Evolutionary conservation across 2,113 vertebrate species (phyloP).

Genomic region (Lampris megalopsis): DNA sequence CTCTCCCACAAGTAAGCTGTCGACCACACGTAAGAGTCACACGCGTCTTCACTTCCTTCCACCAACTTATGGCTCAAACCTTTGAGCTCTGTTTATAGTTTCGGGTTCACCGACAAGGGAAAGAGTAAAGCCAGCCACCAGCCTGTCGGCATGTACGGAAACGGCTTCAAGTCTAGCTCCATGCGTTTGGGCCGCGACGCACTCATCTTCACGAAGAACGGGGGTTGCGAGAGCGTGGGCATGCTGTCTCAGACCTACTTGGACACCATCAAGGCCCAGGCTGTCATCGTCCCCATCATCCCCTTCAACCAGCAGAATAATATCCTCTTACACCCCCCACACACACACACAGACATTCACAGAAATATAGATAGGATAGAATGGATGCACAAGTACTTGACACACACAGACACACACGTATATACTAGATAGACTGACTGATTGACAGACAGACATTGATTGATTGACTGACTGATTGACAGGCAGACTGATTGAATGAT

Average conservation of each 20-base stretch:
- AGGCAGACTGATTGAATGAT: no score
- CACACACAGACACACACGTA: no score
- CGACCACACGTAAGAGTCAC: background rate
- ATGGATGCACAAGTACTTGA: no score
- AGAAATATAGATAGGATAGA: no score
- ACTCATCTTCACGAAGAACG: conserved; percentile 88
- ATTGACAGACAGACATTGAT: no score
- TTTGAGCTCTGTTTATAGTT: conserved; percentile 71
- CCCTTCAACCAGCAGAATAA: conserved; percentile 86
- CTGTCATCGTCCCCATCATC: conserved; percentile 86
- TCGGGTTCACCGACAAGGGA: conserved; percentile 86
- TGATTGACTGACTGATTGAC: no score
- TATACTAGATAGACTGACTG: no score
- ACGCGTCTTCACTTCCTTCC: background rate
- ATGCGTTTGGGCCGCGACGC: conserved; percentile 86
- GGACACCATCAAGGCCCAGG: conserved; percentile 83
- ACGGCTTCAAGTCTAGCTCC: conserved; percentile 88
- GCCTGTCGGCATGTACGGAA: conserved; percentile 85
- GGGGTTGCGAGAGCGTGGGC: conserved; percentile 82
- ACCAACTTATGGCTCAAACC: background rate
- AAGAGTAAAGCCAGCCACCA: conserved; percentile 74
- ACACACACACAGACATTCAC: background rate
- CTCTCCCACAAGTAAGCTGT: background rate
- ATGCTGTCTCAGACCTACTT: conserved; percentile 87
- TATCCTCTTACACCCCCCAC: conserved; percentile 75